Conservation (phyloP, 2,113 vertebrate genomes). For the Isurus oxyrinchus region DNA sequence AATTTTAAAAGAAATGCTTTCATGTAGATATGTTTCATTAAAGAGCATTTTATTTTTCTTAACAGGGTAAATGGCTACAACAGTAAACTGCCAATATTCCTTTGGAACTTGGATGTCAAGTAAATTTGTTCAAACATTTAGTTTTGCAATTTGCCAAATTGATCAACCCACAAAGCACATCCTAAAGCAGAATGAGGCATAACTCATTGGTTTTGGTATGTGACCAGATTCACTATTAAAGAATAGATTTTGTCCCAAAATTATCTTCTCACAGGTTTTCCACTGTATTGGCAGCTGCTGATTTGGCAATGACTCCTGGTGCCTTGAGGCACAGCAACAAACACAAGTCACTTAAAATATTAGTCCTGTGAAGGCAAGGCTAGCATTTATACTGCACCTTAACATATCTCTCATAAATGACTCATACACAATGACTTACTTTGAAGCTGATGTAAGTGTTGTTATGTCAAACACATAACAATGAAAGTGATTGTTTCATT, state of each 20-base stretch:
- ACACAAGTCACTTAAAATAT: neutral
- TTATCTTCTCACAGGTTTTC: neutral
- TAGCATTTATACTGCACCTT: neutral
- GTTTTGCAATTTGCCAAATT: neutral
- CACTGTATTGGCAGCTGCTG: neutral
- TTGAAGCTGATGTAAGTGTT: neutral
- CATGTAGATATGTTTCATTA: neutral
- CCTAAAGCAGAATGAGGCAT: neutral
- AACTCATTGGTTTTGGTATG: neutral
- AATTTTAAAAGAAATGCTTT: neutral
- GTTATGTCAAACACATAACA: neutral
- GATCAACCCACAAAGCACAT: neutral
- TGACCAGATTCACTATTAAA: neutral
- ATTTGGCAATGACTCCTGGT: neutral
- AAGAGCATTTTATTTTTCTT: neutral
- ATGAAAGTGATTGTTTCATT: neutral
- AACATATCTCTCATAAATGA: neutral
- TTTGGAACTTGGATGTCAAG: neutral
- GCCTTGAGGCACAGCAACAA: neutral
- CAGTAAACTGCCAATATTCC: neutral
- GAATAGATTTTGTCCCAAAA: neutral
- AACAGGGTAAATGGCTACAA: neutral
- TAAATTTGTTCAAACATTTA: neutral
- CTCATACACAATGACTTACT: neutral
- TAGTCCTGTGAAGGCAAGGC: neutral